Evolutionary conservation across 92 coral and sea anemone species (phyloP).

Genomic region (Porites lobata): DNA sequence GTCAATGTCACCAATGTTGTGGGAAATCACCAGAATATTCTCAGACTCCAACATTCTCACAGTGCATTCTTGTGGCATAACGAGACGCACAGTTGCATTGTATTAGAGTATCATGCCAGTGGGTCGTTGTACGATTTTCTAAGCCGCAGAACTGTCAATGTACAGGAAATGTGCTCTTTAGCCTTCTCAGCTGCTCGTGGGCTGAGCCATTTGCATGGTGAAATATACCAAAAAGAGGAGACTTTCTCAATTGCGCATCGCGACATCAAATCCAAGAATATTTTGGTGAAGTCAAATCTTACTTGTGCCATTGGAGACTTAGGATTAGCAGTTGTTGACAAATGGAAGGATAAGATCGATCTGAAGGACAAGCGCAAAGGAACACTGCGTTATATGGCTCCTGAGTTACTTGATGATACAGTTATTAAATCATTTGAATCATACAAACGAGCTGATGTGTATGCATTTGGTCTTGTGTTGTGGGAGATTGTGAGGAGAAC

Average conservation of each 20-base stretch:
- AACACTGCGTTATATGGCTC: slow-evolving; percentile 98
- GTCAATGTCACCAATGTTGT: slow-evolving; percentile 88
- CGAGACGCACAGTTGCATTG: slow-evolving; percentile 95
- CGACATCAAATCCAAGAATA: slow-evolving; percentile 95
- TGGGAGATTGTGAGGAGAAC: slow-evolving; percentile 96
- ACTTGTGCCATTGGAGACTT: slow-evolving; percentile 95
- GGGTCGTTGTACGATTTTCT: slow-evolving; percentile 95
- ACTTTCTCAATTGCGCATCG: slow-evolving; percentile 97
- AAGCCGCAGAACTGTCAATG: slow-evolving; percentile 81
- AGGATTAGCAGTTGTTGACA: slow-evolving; percentile 89
- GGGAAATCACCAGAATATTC: slow-evolving; percentile 88
- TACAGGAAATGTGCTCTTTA: slow-evolving; percentile 86
- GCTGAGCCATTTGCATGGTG: slow-evolving; percentile 93
- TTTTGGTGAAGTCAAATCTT: slow-evolving; percentile 89
- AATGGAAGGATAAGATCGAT: slow-evolving; percentile 69
- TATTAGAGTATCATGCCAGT: slow-evolving; percentile 89
- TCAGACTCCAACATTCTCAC: slow-evolving; percentile 45
- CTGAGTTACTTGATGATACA: slow-evolving; percentile 87
- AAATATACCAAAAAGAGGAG: slow-evolving; percentile 86
- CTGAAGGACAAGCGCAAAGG: slow-evolving; percentile 83
- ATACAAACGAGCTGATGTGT: slow-evolving; percentile 93
- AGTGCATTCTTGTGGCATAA: slow-evolving; percentile 30
- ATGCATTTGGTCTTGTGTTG: slow-evolving; percentile 95
- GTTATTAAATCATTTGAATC: slow-evolving; percentile 82
- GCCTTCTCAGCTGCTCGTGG: slow-evolving; percentile 94